A percentile compares a stretch with the other conserved stretches of the same genome.
Evolutionary conservation across 2,797 vertebrate species (phyloP).

Genomic region (Neosalanx taihuensis): DNA sequence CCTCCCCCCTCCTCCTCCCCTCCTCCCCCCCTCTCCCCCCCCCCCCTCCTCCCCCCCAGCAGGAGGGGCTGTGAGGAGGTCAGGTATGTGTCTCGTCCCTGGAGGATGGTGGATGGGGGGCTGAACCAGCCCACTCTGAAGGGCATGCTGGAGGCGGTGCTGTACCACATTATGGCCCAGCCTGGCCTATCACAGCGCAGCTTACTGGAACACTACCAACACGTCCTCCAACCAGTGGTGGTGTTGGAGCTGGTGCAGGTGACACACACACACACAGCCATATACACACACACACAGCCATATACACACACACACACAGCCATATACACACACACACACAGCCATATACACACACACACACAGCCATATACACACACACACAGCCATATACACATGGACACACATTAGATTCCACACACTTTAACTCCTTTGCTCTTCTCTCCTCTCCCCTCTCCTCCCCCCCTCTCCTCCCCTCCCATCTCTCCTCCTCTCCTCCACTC

Average conservation of each 20-base stretch:
- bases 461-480: not conserved
- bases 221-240: slow-evolving; percentile 82
- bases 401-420: no score
- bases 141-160: slow-evolving; percentile 90
- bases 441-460: not conserved
- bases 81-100: slow-evolving; percentile 86
- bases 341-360: no score
- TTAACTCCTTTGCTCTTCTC: not conserved
- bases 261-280: not conserved
- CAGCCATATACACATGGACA: no score
- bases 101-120: slow-evolving; percentile 88
- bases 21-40: not conserved
- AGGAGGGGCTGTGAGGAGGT: slow-evolving; percentile 41
- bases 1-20: not conserved
- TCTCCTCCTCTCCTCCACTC: not conserved
- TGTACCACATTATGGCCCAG: slow-evolving; percentile 87
- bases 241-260: slow-evolving; percentile 90
- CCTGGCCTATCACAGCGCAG: slow-evolving; percentile 78
- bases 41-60: not conserved
- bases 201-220: slow-evolving; percentile 82
- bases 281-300: no score
- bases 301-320: not conserved
- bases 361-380: no score
- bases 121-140: slow-evolving; percentile 89
- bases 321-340: not conserved